A percentile compares a stretch with the other conserved stretches of the same genome.
Conservation (phyloP, 2,113 vertebrate species). For the Eulemur macaco region DNA sequence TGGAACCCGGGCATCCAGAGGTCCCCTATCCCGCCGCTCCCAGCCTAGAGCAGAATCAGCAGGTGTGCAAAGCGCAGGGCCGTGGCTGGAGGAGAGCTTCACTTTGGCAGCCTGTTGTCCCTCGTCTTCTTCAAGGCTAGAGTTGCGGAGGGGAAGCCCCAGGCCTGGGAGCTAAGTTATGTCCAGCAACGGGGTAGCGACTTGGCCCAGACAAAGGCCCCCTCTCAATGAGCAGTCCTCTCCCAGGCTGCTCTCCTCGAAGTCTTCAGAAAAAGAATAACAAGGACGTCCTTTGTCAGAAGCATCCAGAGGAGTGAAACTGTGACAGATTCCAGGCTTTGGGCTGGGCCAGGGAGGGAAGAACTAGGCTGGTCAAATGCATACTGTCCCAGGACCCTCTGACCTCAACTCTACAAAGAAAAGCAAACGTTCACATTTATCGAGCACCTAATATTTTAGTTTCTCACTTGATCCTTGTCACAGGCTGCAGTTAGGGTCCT, state of each 20-base stretch:
- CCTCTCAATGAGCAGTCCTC: neutral
- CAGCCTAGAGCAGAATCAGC: neutral
- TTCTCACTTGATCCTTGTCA: too few species aligned
- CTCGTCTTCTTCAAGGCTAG: neutral
- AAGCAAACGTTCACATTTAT: neutral
- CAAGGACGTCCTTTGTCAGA: neutral
- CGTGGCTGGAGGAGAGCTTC: neutral
- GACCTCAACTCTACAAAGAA: neutral
- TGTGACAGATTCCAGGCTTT: neutral
- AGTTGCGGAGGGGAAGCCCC: rapidly evolving
- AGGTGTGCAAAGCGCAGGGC: neutral
- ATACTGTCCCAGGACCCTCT: rapidly evolving
- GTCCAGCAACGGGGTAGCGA: neutral
- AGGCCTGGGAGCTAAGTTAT: neutral
- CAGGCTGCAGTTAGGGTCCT: neutral
- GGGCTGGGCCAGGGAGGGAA: neutral
- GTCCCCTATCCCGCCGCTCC: rapidly evolving
- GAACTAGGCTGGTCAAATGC: too few species aligned
- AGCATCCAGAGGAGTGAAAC: neutral
- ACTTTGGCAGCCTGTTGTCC: neutral
- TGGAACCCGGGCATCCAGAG: constrained; percentile 46
- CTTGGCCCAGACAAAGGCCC: neutral
- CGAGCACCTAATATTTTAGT: neutral
- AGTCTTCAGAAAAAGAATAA: neutral
- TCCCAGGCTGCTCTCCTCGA: neutral